Conservation (phyloP, 2,113 vertebrate species). For the Micronycteris hirsuta region DNA sequence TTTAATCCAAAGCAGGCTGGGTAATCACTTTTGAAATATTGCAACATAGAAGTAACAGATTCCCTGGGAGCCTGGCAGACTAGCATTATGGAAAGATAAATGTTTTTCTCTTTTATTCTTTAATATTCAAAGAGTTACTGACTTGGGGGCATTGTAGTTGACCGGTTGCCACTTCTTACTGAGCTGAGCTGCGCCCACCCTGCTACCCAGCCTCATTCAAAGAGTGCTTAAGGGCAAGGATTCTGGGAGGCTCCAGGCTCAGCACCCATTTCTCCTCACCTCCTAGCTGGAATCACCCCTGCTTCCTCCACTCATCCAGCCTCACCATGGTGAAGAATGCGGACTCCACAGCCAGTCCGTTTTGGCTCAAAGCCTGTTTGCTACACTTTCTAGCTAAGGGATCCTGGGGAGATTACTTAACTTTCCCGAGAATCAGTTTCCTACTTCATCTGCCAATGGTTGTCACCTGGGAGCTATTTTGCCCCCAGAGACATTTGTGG, state of each 20-base stretch:
- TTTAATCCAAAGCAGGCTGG: constrained; percentile 52
- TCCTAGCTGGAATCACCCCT: neutral
- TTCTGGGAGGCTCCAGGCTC: neutral
- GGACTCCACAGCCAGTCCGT: neutral
- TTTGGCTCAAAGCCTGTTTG: neutral
- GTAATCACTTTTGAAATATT: constrained; percentile 53
- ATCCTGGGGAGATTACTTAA: neutral
- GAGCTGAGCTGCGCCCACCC: no score
- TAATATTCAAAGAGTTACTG: constrained; percentile 12
- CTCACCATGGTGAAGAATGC: neutral
- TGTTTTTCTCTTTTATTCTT: neutral
- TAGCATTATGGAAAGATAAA: constrained; percentile 25
- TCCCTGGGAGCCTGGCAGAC: neutral
- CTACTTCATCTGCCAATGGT: neutral
- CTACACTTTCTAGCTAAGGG: neutral
- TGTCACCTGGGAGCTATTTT: neutral
- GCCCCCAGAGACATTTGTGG: neutral
- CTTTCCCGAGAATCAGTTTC: neutral
- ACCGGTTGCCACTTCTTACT: neutral
- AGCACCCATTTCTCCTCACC: neutral
- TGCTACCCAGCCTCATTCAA: neutral
- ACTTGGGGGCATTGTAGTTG: neutral
- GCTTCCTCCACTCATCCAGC: neutral
- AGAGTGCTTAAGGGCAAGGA: neutral
- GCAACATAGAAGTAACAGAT: neutral